Base-by-base conservation (phyloP, 2,888 invertebrate species). In the Bruchidius siliquastri region DNA sequence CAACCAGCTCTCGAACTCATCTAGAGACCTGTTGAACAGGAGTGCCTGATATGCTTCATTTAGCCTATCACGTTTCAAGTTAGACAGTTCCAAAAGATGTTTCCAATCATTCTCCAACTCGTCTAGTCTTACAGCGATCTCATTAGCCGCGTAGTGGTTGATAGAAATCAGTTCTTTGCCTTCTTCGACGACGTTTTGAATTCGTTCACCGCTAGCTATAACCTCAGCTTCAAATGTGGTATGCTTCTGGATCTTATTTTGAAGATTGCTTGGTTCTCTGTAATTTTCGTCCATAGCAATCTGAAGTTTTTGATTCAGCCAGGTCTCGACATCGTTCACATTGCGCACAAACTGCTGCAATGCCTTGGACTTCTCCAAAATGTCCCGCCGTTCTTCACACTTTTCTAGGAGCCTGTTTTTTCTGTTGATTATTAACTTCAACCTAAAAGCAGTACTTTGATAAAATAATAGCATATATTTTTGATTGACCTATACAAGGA, bases 171-270 rank as follows among this genome's bases (percentile, higher is more conserved):
- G 88, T 18, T 90, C 89, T 80, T 93, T 93, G 0, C 96, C 96
- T 82, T 94, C 94, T 76, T 90, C 90, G 21, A 94, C 92, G 0
- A 98, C 94, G 67, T 93, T 92, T 75, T 94, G 93, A 0, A 98
- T 92, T 68, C 97, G 90, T 0, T 93, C 93, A 79, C 96, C 92
- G 86, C 97, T 98, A 21, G 97, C 96, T 10, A 92, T 90, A 30
- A 99, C 88, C 86, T 99, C 99, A 0, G 97, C 95, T 84, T 99
- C 98, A 85, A 99, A 99, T 0, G 97, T 97, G 0, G 94, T 91
- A 83, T 99, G 99, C 85, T 97, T 96, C 85, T 98, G 97, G 30
- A 97, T 95, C 88, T 98, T 98, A 82, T 94, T 95, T 84, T 97
- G 96, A n/a, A 99, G 89, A 87, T 99, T 99, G n/a, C 94, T 96